Evolutionary conservation across 2,888 invertebrate species (phyloP), one percentile per base, ranked within the genome.

Genomic region (Mesoligia furuncula): DNA sequence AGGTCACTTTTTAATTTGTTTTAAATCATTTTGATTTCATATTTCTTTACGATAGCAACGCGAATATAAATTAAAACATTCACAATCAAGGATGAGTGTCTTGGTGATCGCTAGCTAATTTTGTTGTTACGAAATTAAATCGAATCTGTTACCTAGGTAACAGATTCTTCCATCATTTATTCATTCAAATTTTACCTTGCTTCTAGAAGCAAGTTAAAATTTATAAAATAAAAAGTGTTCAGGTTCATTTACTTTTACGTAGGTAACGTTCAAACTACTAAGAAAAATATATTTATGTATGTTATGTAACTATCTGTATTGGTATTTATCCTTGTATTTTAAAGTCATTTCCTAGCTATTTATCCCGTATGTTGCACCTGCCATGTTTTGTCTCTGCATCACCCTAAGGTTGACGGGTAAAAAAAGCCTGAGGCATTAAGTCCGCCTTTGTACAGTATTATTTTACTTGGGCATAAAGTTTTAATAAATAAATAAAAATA

Each of bases 21-120:
- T 71, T 62, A 31, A 67, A 81, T 73, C 11, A 62, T 73, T 73
- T 65, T 20, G 15, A 59, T 71, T 59, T 36, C 1, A 31, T 45
- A 73, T 76, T 51, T 36, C 27, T 66, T n/a, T 20, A 39, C 3
- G 31, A 54, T 67, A 71, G 20, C n/a, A 67, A 48, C 54, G 3
- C 5, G 27, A 81, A 45, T 59, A 36, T 68, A n/a, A 78, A 79
- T 75, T 86, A 20, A 72, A 73, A 73, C 45, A 74, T 73, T 78
- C 36, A 42, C 11, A 59, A 39, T 69, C 31, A 85, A 77, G 59
- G 69, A 77, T 62, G n/a, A 8, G 7, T 48, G 27, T 75, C 51
- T 75, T 31, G 13, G 13, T 85, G 54, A 85, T 74, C 2, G n/a
- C 17, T 20, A 66, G 13, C 1, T 69, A 72, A 72, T 73, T 80